Percentiles rank a stretch among this genome's conserved stretches.
phyloP scores from a whole-genome alignment of 2,113 vertebrate species.

The Siniperca chuatsi region DNA sequence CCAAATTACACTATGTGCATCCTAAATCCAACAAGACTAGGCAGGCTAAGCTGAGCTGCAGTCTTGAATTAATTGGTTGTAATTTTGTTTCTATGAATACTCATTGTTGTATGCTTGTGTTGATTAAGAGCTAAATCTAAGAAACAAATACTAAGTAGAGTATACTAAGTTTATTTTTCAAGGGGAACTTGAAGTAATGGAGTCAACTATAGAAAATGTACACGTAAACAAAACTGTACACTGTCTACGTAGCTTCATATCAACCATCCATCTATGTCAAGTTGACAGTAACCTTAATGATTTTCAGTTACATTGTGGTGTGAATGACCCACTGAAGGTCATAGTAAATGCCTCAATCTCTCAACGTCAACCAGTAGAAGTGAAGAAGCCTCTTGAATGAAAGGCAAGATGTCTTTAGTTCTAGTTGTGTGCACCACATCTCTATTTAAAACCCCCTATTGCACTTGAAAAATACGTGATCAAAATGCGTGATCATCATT shows the following conservation, averaged over 20 bases:
- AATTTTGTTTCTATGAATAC: background rate
- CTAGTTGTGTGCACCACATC: background rate
- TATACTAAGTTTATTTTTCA: background rate
- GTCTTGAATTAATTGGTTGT: background rate
- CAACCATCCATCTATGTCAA: background rate
- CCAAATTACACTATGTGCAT: background rate
- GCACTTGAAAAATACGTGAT: background rate
- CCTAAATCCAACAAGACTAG: background rate
- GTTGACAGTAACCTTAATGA: background rate
- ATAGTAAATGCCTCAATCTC: background rate
- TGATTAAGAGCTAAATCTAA: background rate
- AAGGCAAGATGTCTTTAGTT: background rate
- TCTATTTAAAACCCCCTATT: background rate
- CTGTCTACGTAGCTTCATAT: background rate
- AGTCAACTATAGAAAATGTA: background rate
- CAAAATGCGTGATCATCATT: slow-evolving; percentile 4
- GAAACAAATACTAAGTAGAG: background rate
- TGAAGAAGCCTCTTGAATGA: background rate
- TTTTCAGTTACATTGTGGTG: background rate
- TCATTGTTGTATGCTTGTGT: background rate
- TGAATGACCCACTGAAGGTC: background rate
- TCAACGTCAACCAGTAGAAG: background rate
- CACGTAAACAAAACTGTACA: background rate
- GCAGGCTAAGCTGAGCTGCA: background rate
- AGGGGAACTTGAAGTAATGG: background rate